These are phyloP conservation scores for Harpagoxenus sublaevis DNA, from an alignment of 2,888 invertebrate genomes.

Conservation along the genomic window DNA sequence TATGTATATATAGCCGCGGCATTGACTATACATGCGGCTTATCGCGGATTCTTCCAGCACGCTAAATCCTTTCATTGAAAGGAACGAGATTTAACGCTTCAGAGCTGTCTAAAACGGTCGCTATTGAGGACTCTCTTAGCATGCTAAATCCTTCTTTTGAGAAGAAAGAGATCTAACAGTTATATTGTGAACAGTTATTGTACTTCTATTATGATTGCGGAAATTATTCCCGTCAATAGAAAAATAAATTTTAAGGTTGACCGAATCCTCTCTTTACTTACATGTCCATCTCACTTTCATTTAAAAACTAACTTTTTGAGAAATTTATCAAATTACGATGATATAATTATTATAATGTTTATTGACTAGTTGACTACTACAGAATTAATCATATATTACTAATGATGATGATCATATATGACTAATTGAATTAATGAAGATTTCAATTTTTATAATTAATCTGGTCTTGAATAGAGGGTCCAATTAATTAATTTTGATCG, in stretches of 20 bases:
- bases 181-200: constrained; percentile 9
- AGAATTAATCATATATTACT: neutral
- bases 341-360: neutral
- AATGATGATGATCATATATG: neutral
- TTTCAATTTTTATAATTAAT: neutral
- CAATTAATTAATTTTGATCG: constrained; percentile 6
- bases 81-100: constrained; percentile 33
- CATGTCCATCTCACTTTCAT: neutral
- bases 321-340: neutral
- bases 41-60: constrained; percentile 42
- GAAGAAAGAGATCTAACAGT: constrained; percentile 10
- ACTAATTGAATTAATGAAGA: constrained; percentile 4
- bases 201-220: neutral
- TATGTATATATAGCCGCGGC: neutral
- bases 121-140: neutral
- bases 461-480: neutral
- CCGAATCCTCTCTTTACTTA: neutral
- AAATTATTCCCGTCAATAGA: neutral
- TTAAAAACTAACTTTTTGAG: neutral
- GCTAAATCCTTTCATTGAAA: constrained; percentile 36
- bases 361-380: neutral
- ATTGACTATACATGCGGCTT: constrained; percentile 17
- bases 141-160: neutral
- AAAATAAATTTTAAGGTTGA: neutral
- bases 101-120: constrained; percentile 3